Evolutionary conservation across 2,888 invertebrate genomes (phyloP).

Genomic region (Philopedon plagiatum): DNA sequence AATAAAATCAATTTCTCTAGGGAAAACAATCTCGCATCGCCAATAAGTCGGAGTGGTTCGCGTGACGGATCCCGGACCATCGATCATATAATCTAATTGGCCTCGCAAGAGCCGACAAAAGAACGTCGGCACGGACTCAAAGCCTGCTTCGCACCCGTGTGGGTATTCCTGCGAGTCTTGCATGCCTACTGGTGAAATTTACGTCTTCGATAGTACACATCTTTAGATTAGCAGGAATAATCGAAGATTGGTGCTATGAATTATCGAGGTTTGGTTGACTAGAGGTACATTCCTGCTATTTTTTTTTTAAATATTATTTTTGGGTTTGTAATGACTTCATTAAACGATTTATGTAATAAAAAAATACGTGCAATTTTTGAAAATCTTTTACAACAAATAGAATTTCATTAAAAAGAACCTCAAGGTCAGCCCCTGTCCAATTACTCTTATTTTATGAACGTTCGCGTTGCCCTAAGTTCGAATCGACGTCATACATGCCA

Average conservation of each 20-base stretch:
- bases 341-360: no score
- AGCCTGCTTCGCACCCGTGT: constrained; percentile 63
- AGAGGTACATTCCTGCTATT: no score
- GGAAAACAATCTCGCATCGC: constrained; percentile 40
- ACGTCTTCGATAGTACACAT: constrained; percentile 15
- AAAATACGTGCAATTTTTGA: no score
- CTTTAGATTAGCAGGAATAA: constrained; percentile 2
- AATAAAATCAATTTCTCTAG: constrained; percentile 49
- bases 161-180: constrained; percentile 46
- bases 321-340: no score
- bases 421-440: constrained; percentile 1
- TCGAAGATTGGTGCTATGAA: no score
- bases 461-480: background rate
- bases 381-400: no score
- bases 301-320: no score
- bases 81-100: constrained; percentile 68
- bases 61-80: constrained; percentile 63
- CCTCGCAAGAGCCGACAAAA: constrained; percentile 69
- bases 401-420: no score
- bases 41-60: constrained; percentile 55
- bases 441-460: background rate
- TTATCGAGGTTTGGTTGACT: no score
- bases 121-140: constrained; percentile 60
- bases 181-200: constrained; percentile 31
- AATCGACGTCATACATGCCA: constrained; percentile 12